Evolutionary conservation across 92 coral and sea anemone species (phyloP).

Genomic region (Diadumene lineata): DNA sequence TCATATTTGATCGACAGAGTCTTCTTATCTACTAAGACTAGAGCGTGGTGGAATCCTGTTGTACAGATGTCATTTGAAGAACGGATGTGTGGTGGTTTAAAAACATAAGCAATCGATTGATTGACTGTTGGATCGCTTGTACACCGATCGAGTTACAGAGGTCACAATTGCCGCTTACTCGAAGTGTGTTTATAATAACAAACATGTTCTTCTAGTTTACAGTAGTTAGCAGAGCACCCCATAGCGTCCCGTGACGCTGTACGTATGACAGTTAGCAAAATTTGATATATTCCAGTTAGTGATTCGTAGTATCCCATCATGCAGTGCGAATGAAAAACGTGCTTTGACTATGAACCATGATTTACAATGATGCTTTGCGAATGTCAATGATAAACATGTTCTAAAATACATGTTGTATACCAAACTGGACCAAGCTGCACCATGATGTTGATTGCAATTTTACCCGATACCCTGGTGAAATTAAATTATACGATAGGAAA

Average conservation of each 20-base stretch:
- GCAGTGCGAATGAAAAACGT: not conserved
- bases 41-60: not conserved
- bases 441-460: no score
- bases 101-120: conserved; percentile 9
- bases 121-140: conserved; percentile 18
- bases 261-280: no score
- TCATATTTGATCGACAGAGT: conserved; percentile 1
- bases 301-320: not conserved
- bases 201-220: not conserved
- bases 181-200: conserved; percentile 14
- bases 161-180: conserved; percentile 25
- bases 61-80: not conserved
- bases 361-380: no score
- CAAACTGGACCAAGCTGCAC: no score
- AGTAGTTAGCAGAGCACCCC: not conserved
- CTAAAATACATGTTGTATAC: no score
- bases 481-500: no score
- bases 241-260: not conserved
- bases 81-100: not conserved
- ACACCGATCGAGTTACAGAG: conserved; percentile 22
- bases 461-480: no score
- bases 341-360: no score
- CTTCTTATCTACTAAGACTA: not conserved
- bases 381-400: no score
- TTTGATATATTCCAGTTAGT: no score